Evolutionary conservation across 2,888 invertebrate species (phyloP).

Genomic region (Leptothorax acervorum): DNA sequence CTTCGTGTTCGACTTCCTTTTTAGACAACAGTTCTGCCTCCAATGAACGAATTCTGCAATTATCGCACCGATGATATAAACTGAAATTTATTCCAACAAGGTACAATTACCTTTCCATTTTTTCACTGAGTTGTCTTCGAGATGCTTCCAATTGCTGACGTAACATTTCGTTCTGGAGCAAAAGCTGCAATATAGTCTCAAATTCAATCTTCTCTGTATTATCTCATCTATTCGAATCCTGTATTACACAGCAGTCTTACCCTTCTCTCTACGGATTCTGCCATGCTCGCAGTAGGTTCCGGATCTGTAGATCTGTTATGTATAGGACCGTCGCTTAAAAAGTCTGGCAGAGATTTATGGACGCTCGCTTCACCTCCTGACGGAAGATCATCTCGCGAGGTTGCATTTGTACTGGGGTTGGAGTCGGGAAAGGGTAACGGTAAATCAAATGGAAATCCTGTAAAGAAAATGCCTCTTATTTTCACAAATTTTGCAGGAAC

Average conservation of each 20-base stretch:
- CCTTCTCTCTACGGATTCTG: slow-evolving; percentile 71
- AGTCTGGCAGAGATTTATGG: slow-evolving; percentile 89
- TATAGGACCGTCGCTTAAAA: slow-evolving; percentile 90
- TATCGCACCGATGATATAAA: not conserved
- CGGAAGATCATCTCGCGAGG: slow-evolving; percentile 69
- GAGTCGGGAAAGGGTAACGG: slow-evolving; percentile 76
- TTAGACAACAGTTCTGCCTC: slow-evolving; percentile 87
- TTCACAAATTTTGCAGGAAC: not conserved
- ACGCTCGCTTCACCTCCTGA: slow-evolving; percentile 83
- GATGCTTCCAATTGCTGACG: slow-evolving; percentile 87
- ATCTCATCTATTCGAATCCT: not conserved
- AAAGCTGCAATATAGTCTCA: slow-evolving; percentile 75
- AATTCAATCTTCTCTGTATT: not conserved
- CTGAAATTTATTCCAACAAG: not conserved
- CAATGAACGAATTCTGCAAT: slow-evolving; percentile 86
- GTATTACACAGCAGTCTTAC: slow-evolving; percentile 46
- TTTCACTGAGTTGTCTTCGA: slow-evolving; percentile 87
- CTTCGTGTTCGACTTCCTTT: slow-evolving; percentile 86
- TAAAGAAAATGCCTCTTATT: not conserved
- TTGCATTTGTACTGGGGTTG: slow-evolving; percentile 63
- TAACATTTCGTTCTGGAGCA: slow-evolving; percentile 86
- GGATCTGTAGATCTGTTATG: slow-evolving; percentile 84
- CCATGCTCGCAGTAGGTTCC: slow-evolving; percentile 67
- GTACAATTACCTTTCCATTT: slow-evolving; percentile 83
- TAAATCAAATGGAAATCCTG: slow-evolving; percentile 82